These are phyloP conservation scores for Cebidichthys violaceus DNA, from an alignment of 2,113 vertebrate genomes.

Conservation along the genomic window DNA sequence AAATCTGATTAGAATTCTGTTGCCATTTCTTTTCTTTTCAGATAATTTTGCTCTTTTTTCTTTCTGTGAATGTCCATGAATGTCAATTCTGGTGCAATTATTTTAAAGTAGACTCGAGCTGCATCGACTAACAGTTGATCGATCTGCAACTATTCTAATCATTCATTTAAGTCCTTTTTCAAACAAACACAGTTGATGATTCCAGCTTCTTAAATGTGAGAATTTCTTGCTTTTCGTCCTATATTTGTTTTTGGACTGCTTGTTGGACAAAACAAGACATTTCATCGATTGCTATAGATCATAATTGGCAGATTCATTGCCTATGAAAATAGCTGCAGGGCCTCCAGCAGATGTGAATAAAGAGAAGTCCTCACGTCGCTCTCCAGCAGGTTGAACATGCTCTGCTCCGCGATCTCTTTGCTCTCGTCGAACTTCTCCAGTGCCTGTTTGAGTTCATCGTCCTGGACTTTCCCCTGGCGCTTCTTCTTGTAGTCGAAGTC, in stretches of 20 bases:
- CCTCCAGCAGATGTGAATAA: not conserved
- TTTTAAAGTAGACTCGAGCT: not conserved
- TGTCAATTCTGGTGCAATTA: not conserved
- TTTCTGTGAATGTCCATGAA: not conserved
- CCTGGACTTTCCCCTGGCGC: constrained; percentile 92
- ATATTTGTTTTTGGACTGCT: not conserved
- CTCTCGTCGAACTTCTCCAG: constrained; percentile 98
- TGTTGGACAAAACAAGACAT: not conserved
- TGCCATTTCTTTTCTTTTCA: not conserved
- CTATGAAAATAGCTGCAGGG: not conserved
- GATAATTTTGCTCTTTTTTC: not conserved
- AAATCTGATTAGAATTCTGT: not conserved
- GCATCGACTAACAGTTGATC: too few relatives aligned
- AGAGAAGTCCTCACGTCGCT: constrained; percentile 89
- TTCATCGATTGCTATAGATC: not conserved
- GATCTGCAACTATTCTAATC: too few relatives aligned
- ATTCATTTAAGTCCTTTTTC: too few relatives aligned
- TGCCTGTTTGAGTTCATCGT: constrained; percentile 95
- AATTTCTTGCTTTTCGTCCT: not conserved
- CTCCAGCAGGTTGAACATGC: constrained; percentile 99
- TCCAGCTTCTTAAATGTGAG: not conserved
- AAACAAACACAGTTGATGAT: too few relatives aligned
- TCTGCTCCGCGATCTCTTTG: constrained; percentile 96
- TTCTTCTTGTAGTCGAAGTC: constrained; percentile 99
- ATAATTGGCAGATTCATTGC: not conserved